Conservation (phyloP, 1,140 invertebrate species). For the Drosophila nebulosa region DNA sequence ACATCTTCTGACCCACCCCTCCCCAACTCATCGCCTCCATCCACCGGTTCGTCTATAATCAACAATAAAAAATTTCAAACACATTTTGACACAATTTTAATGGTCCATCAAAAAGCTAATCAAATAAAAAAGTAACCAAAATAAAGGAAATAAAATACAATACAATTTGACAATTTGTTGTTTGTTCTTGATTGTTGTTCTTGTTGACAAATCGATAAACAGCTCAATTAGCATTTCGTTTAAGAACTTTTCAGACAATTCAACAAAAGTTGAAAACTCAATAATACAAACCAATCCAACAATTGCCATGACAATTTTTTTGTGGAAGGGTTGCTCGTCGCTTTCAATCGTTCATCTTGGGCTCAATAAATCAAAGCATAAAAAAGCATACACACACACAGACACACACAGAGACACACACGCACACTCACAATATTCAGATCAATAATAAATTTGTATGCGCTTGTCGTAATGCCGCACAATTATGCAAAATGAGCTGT, state of each 20-base stretch:
- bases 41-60: slow-evolving; percentile 52
- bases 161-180: background rate
- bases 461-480: slow-evolving; percentile 47
- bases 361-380: slow-evolving; percentile 75
- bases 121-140: slow-evolving; percentile 27
- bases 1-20: slow-evolving; percentile 26
- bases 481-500: slow-evolving; percentile 77
- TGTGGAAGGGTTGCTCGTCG: slow-evolving; percentile 21
- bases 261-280: background rate
- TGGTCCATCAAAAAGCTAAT: slow-evolving; percentile 59
- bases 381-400: slow-evolving; percentile 34
- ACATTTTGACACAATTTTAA: slow-evolving; percentile 79
- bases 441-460: slow-evolving; percentile 77
- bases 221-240: slow-evolving; percentile 74
- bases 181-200: slow-evolving; percentile 28
- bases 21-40: slow-evolving; percentile 36
- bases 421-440: slow-evolving; percentile 28
- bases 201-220: slow-evolving; percentile 79
- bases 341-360: background rate
- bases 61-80: slow-evolving; percentile 76
- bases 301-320: slow-evolving; percentile 17
- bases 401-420: background rate
- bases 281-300: background rate
- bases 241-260: slow-evolving; percentile 3
- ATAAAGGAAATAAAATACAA: slow-evolving; percentile 16